A percentile compares a stretch with the other conserved stretches of the same genome.
Conservation (phyloP, 2,113 vertebrate species). For the Turnix velox region DNA sequence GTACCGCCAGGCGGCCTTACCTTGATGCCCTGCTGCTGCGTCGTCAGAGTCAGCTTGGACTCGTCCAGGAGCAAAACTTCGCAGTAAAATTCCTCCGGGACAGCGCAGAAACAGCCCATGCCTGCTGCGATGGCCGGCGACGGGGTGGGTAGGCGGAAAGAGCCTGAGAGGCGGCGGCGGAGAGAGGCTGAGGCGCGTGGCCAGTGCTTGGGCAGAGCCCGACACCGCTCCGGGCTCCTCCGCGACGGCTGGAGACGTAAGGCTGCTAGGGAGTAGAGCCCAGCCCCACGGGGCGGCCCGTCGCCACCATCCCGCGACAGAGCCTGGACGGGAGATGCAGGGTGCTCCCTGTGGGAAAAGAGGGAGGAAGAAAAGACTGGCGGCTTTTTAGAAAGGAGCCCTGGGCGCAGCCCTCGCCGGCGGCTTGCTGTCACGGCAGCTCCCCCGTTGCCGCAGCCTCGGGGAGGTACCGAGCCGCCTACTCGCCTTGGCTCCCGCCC, state of each 20-base stretch:
- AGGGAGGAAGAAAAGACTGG: background rate
- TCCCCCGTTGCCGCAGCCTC: background rate
- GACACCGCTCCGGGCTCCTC: background rate
- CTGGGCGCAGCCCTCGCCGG: background rate
- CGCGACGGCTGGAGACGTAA: background rate
- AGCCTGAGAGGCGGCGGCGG: background rate
- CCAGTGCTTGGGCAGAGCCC: background rate
- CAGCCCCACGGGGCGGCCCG: background rate
- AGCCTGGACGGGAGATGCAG: background rate
- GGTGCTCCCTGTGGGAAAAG: background rate
- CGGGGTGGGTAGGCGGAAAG: background rate
- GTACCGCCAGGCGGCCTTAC: constrained; percentile 50
- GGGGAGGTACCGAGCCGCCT: background rate
- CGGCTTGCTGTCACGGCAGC: background rate
- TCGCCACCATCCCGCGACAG: background rate
- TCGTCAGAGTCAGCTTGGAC: constrained; percentile 82
- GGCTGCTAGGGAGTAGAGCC: background rate
- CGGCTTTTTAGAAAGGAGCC: background rate
- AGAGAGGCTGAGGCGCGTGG: background rate
- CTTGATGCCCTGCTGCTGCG: constrained; percentile 86
- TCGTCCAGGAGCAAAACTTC: constrained; percentile 90
- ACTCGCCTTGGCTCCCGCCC: background rate
- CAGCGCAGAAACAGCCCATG: constrained; percentile 87
- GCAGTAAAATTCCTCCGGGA: constrained; percentile 89
- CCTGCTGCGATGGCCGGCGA: background rate